Base-by-base conservation (phyloP, 2,797 vertebrate genomes). In the Hippoglossus hippoglossus region DNA sequence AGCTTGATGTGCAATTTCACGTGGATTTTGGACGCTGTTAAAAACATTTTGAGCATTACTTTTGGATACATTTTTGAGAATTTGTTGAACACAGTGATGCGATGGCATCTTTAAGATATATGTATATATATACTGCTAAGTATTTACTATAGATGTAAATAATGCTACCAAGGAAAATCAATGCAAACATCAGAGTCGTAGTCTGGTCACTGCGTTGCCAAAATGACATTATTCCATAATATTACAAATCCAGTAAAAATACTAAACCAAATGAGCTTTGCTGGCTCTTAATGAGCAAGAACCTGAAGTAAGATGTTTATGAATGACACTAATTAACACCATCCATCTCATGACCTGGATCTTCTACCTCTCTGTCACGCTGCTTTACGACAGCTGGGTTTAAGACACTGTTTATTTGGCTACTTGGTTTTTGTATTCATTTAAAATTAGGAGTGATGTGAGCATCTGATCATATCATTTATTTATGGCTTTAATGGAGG, bases 291-390 rank as follows among this genome's bases (percentile, higher is more conserved):
- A 80, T 84, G 72, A 79, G 44, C 64, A 58, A 60, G 53, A 73
- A 73, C 50, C 54, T 81, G 63, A 63, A 82, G 62, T 60, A 67
- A 49, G 53, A 65, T 75, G 57, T 46, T 71, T 73, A 22, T 71
- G 19, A 78, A 76, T 81, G 18, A 64, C 59, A 65, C 70, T 82
- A 79, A 86, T 89, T 74, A 81, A 52, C 46, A 49, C 41, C 46
- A 77, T 81, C 60, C 34, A 83, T 83, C 73, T 69, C 53, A 54
- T 50, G 54, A 39, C 54, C 44, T 65, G 65, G 53, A 75, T 80
- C 25, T 59, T 68, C 24, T 73, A 55, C n/a, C 7, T 75, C 19
- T 49, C 13, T 73, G 67, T 28, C 34, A 44, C 56, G 63, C n/a
- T 72, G 54, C 80, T 63, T 80, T 54, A 69, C 26, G 6, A 49